Base-by-base conservation (phyloP, 2,797 vertebrate species). In the Sebastes oblongus region DNA sequence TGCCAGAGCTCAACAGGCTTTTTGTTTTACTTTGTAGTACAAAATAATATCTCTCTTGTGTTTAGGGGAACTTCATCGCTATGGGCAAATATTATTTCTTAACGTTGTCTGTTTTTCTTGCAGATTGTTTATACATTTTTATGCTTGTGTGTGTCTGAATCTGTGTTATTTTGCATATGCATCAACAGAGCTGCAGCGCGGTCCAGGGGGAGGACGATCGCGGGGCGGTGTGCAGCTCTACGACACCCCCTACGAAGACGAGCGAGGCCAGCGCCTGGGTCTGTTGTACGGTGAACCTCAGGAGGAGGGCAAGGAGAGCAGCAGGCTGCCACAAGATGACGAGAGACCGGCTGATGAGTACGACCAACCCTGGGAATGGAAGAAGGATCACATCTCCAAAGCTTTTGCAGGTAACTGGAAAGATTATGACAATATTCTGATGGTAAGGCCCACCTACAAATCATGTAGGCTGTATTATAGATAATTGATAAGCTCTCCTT, bases 301-400 rank as follows among this genome's bases (percentile, higher is more conserved):
- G 3, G 95, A 95, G n/a, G 88, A 94, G 0, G 84, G 89, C 69
- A 94, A 93, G 2, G 95, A 97, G 85, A 97, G 96, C 90, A 96
- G 96, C 90, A 95, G 95, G 64, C 94, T 97, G 77, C 98, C 97
- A 2, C 96, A 94, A 61, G 96, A 97, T 1, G 98, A 99, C 0
- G 98, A 98, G 85, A 95, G 98, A 80, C 98, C 97, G 0, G 97
- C 97, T 0, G 97, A 98, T 0, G 98, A 99, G 83, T 99, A 99
- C 0, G 98, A 99, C 86, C 98, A 98, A 86, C 98, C 98, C 66
- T 98, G 98, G 98, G 98, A 99, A 78, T 98, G 98, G 98, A 98
- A 99, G 82, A 98, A 98, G 78, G 97, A 98, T 16, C 93, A 98
- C 90, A 98, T 99, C 91, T 98, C 97, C 0, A 96, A 97, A 84